Conservation (phyloP, 2,797 vertebrate genomes). For the Furcifer pardalis region DNA sequence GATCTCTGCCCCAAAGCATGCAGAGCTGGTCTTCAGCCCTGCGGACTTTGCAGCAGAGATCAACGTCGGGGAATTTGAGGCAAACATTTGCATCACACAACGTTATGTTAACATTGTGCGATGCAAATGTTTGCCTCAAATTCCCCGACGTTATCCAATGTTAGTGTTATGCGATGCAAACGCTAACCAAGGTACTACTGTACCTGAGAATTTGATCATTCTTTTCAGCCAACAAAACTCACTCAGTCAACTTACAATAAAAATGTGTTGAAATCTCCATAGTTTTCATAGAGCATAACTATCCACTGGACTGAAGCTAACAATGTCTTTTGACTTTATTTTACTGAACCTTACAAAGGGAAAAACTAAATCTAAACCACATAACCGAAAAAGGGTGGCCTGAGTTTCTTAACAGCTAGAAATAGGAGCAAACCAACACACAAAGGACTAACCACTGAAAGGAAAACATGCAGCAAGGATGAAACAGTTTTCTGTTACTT, state of each 20-base stretch:
- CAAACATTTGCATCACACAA: too few species aligned
- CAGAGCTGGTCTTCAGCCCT: too few species aligned
- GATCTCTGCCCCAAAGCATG: too few species aligned
- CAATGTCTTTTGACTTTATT: background rate
- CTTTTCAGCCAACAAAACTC: background rate
- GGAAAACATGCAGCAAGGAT: background rate
- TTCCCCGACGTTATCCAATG: too few species aligned
- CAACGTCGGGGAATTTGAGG: too few species aligned
- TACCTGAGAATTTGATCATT: background rate
- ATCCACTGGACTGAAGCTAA: background rate
- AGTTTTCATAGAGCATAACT: background rate
- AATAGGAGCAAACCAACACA: background rate
- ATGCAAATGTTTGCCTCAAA: too few species aligned
- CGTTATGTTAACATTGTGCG: too few species aligned
- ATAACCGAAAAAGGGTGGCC: background rate
- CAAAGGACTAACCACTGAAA: background rate
- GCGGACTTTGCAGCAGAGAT: too few species aligned
- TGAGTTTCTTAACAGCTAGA: background rate
- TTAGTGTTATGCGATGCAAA: too few species aligned
- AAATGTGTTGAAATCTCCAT: background rate
- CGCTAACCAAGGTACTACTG: too few species aligned
- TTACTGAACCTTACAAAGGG: background rate
- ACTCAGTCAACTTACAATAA: background rate
- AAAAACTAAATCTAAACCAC: background rate
- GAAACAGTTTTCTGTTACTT: background rate